Evolutionary conservation across 2,113 vertebrate species (phyloP).

Genomic region (Sphaerodactylus townsendi): DNA sequence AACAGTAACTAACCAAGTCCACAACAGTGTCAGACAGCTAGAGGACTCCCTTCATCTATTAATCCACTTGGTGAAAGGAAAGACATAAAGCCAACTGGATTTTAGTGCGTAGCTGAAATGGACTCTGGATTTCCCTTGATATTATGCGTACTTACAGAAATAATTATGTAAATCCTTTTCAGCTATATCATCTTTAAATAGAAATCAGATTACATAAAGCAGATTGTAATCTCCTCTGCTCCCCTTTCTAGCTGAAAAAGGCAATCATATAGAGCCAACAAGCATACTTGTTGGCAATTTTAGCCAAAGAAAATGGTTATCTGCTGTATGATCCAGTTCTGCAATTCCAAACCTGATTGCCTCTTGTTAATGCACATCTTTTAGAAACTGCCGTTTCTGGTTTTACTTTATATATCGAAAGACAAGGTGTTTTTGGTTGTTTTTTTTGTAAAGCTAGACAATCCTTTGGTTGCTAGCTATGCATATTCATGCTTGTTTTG

Average conservation of each 20-base stretch:
- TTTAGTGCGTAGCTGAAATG: conserved; percentile 46
- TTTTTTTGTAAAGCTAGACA: conserved; percentile 62
- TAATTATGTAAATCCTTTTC: conserved; percentile 76
- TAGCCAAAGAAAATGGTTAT: conserved; percentile 49
- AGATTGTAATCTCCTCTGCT: conserved; percentile 68
- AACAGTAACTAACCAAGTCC: conserved; percentile 23
- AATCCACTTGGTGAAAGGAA: conserved; percentile 57
- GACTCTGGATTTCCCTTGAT: conserved; percentile 62
- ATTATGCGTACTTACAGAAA: conserved; percentile 71
- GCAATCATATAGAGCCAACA: conserved; percentile 49
- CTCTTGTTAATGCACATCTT: not conserved
- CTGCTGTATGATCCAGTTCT: conserved; percentile 43
- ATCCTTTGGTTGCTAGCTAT: conserved; percentile 70
- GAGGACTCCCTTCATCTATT: conserved; percentile 68
- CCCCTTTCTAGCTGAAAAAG: conserved; percentile 58
- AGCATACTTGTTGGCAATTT: conserved; percentile 67
- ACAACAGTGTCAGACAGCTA: conserved; percentile 51
- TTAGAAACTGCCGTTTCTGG: conserved; percentile 34
- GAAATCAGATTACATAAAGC: conserved; percentile 73
- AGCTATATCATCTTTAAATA: conserved; percentile 73
- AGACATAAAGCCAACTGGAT: conserved; percentile 28
- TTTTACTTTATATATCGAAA: conserved; percentile 43
- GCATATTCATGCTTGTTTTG: conserved; percentile 80
- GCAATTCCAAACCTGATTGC: conserved; percentile 6
- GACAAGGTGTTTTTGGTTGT: conserved; percentile 48